Base-by-base conservation (phyloP, 1,140 invertebrate genomes). In the Acarapis woodi region DNA sequence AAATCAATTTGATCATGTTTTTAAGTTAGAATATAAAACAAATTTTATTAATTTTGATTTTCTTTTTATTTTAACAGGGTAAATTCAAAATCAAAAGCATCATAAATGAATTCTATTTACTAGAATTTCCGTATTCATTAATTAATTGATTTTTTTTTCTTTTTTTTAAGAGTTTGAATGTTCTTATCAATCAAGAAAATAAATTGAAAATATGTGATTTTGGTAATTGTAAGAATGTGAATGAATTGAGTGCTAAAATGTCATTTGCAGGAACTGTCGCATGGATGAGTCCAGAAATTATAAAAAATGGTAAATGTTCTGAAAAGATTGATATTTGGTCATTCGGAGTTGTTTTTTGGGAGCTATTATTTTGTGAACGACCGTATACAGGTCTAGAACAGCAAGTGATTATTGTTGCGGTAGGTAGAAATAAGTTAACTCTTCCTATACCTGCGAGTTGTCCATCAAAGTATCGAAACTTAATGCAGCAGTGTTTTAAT, bases 271-370 rank as follows among this genome's bases (percentile, higher is more conserved):
- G 82, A 36, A 96, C 88, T 0, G 80, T 93, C 2, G 79, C 82
- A 1, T 96, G 88, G 88, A 96, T 97, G 88, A 87, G 88, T 1
- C 90, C 90, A 1, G 90, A 97, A 61, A 76, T 94, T 6, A 96
- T 97, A 41, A 67, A 83, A 35, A 85, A 88, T 53, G 80, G 94
- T 51, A 76, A 76, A 20, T 44, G 37, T 28, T 46, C 32, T 21
- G 33, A 26, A 19, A 43, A 45, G 20, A 25, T 37, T 25, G 23
- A 41, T 48, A 51, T 10, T 44, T 70, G 68, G 70, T 90, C 83
- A 0, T 94, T 73, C 52, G 88, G 87, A 18, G 82, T 97, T 0
- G 83, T 96, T 3, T 57, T 96, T 12, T 97, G 88, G 88, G 88
- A 97, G 57, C 59, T 96, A 43, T 55, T 96, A 8, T 93, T 83